Percentiles rank a stretch among this genome's conserved stretches.
Conservation (phyloP, 2,888 invertebrate genomes). For the Hoplodrina ambigua region DNA sequence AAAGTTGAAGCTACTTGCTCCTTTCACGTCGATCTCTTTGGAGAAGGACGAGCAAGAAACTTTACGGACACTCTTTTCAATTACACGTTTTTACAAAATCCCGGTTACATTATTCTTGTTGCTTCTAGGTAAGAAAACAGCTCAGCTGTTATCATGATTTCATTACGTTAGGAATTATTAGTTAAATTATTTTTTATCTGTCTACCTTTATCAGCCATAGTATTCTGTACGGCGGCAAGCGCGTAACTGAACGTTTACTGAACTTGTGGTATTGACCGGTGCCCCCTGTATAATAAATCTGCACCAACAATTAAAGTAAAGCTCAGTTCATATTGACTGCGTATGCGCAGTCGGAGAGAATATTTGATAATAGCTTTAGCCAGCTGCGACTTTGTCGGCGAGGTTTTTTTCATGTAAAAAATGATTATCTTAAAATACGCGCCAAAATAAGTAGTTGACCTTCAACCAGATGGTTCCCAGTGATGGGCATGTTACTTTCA, state of each 20-base stretch:
- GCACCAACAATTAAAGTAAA: conserved; percentile 35
- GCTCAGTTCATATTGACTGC: conserved; percentile 14
- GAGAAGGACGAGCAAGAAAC: no score
- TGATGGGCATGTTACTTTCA: no score
- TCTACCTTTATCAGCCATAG: conserved; percentile 57
- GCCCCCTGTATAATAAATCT: conserved; percentile 40
- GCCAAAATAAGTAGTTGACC: no score
- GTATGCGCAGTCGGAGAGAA: background rate
- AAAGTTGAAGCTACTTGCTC: no score
- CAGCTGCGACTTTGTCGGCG: no score
- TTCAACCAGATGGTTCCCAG: no score
- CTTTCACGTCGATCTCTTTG: no score
- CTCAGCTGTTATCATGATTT: conserved; percentile 19
- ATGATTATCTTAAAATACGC: no score
- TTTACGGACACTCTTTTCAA: no score
- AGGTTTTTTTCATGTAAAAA: no score
- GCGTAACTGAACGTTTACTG: conserved; percentile 25
- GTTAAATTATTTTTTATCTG: background rate
- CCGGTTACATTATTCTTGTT: no score
- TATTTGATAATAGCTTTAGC: background rate
- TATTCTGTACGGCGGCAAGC: conserved; percentile 25
- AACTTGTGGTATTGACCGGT: conserved; percentile 25
- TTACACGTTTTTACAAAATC: no score
- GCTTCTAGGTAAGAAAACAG: background rate
- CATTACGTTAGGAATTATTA: background rate